Base-by-base conservation (phyloP, 2,113 vertebrate species). In the Hyla sarda region DNA sequence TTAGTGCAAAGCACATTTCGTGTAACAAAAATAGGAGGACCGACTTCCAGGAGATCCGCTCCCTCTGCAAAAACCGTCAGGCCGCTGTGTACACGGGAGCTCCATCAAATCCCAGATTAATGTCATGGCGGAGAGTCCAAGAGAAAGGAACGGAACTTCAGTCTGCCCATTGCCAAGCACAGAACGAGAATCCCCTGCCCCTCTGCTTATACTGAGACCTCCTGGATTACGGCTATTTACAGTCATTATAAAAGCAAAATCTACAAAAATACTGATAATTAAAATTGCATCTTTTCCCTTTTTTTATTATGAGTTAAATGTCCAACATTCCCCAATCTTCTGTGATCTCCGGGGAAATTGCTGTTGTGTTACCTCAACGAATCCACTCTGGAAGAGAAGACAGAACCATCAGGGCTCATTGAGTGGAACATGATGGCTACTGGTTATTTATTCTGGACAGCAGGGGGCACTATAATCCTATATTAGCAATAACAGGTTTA, bases 231-330 rank as follows among this genome's bases (percentile, higher is more conserved):
- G 23, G 17, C 19, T 79, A 58, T 48, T 65, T 65, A 62, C 56
- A 67, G 65, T 83, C 82, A 83, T 83, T 72, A 83, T 25, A 83
- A 73, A 79, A 80, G 21, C 52, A 72, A 52, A n/a, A 83, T 84
- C 48, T 85, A 52, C 56, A 79, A 85, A n/a, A 85, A 85, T 79
- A 78, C 75, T 37, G 74, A 75, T 48, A 52, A 11, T 60, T 77
- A 77, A 77, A 75, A 54, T 52, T 76, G 62, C 25, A 69, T 69
- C 60, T 67, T 77, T 32, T 76, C 25, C 73, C 73, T 85, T 85
- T 7, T 41, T 41, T 58, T 84, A 65, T 34, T 50, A 23, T 13
- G 12, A 48, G 21, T 67, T 1, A 72, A 83, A 72, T 17, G 82
- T 83, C 82, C 69, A 10, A n/a, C 21, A 41, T 41, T 45, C 3